Conservation (phyloP, 2,888 invertebrate species). For the Macrosiphum euphorbiae region DNA sequence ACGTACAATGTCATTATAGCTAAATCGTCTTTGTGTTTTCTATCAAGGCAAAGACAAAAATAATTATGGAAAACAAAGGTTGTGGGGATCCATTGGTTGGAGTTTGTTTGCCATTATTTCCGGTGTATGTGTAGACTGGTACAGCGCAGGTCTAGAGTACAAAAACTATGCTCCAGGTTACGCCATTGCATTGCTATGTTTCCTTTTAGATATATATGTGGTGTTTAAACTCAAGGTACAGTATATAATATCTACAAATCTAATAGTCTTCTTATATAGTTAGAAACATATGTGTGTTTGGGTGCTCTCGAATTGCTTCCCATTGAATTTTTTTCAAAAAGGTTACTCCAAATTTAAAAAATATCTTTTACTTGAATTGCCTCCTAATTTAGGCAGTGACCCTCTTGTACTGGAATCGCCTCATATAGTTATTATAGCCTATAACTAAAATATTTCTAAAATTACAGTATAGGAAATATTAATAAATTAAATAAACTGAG, state of each 20-base stretch:
- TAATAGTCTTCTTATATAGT: not conserved
- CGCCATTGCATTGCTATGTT: constrained; percentile 1
- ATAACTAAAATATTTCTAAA: too few relatives aligned
- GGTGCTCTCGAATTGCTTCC: too few relatives aligned
- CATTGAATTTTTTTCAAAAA: too few relatives aligned
- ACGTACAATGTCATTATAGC: not conserved
- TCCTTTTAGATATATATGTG: constrained; percentile 39
- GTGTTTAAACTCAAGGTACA: constrained; percentile 36
- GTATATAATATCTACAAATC: not conserved
- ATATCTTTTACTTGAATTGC: too few relatives aligned
- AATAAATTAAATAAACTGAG: too few relatives aligned
- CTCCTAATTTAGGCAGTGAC: too few relatives aligned
- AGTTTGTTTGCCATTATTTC: constrained; percentile 18
- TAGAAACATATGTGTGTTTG: not conserved
- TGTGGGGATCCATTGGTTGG: constrained; percentile 56
- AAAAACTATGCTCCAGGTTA: constrained; percentile 49
- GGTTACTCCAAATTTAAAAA: too few relatives aligned
- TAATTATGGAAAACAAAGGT: constrained; percentile 49
- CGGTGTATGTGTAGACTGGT: constrained; percentile 49
- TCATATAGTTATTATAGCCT: too few relatives aligned
- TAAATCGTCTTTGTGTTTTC: constrained; percentile 5
- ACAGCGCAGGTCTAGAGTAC: not conserved
- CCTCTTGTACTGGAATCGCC: too few relatives aligned
- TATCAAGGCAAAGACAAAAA: constrained; percentile 61
- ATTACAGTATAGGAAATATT: too few relatives aligned